Evolutionary conservation across 2,888 invertebrate genomes (phyloP), one percentile per base, ranked within the genome.

Genomic region (Suillia variegata): DNA sequence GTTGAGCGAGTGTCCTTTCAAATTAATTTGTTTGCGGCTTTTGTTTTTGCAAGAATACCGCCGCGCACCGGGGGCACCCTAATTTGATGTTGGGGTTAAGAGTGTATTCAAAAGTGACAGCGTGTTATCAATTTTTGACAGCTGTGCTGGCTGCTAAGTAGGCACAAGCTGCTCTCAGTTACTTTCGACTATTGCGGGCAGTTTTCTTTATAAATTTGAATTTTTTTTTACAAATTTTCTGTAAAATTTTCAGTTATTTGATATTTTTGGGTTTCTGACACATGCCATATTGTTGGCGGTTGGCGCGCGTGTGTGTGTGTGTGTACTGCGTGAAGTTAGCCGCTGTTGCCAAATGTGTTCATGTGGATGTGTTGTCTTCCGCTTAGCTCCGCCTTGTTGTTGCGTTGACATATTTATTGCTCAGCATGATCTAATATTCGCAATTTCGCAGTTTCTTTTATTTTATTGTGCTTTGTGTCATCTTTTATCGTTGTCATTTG

Each of bases 361-460:
- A 13, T n/a, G n/a, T n/a, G n/a, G n/a, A 4, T n/a, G 38, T n/a
- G n/a, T 38, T n/a, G 12, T 4, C 38, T 4, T 38, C 13, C 38
- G 4, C 38, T 20, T 20, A 6, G 45, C 45, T 18, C 18, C 18
- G 17, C 47, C 51, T 67, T 61, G 38, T n/a, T 17, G 31, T 31
- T 17, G 62, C 63, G 70, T 65, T 67, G 68, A 66, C 71, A 70
- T 70, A 71, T 74, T 74, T 74, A 70, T 73, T 69, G 70, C 73
- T 24, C 75, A 76, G 75, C 73, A 63, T 72, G 75, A 70, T 68
- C 68, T 67, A 69, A 67, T 65, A 64, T 68, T 67, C 66, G 66
- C 67, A 68, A 67, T 68, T 70, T 70, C 68, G 67, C 70, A 70
- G 70, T 68, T 67, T 66, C 65, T 62, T 66, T 67, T 62, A 38